phyloP scores from a whole-genome alignment of 1,140 invertebrate genomes.

The Gerris buenoi region DNA sequence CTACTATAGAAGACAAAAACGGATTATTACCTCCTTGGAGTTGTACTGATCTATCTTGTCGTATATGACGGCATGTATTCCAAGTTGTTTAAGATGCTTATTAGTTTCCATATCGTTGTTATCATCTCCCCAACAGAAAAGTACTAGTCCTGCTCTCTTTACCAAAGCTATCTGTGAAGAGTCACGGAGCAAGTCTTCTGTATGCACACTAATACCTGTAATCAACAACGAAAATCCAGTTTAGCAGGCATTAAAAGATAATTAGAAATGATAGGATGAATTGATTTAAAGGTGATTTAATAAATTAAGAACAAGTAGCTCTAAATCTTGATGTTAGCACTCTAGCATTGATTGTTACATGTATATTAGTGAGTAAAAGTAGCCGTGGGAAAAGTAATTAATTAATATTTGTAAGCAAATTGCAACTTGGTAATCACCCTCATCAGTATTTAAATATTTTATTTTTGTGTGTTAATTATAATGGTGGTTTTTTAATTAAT shows the following conservation, averaged over 20 bases:
- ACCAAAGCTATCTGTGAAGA: slow-evolving; percentile 52
- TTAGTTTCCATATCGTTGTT: slow-evolving; percentile 81
- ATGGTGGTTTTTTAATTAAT: too few relatives aligned
- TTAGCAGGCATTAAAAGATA: slow-evolving; percentile 25
- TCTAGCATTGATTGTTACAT: neutral
- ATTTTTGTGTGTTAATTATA: too few relatives aligned
- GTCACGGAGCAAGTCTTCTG: slow-evolving; percentile 77
- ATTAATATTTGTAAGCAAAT: too few relatives aligned
- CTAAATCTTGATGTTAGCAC: too few relatives aligned
- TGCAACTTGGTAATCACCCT: too few relatives aligned
- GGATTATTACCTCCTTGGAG: neutral
- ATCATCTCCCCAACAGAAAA: slow-evolving; percentile 94
- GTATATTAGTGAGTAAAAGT: too few relatives aligned
- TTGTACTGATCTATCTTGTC: slow-evolving; percentile 47
- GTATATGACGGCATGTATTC: slow-evolving; percentile 84
- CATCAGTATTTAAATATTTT: too few relatives aligned
- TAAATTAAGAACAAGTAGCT: too few relatives aligned
- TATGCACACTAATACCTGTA: slow-evolving; percentile 73
- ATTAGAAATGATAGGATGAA: neutral
- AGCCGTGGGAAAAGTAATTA: too few relatives aligned
- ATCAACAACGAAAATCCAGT: too few relatives aligned
- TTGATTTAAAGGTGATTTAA: neutral
- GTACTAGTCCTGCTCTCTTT: slow-evolving; percentile 57
- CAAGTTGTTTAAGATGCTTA: slow-evolving; percentile 65
- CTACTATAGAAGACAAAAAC: too few relatives aligned